A percentile compares a stretch with the other conserved stretches of the same genome.
Evolutionary conservation across 2,888 invertebrate species (phyloP).

Genomic region (Drosophila quinaria): DNA sequence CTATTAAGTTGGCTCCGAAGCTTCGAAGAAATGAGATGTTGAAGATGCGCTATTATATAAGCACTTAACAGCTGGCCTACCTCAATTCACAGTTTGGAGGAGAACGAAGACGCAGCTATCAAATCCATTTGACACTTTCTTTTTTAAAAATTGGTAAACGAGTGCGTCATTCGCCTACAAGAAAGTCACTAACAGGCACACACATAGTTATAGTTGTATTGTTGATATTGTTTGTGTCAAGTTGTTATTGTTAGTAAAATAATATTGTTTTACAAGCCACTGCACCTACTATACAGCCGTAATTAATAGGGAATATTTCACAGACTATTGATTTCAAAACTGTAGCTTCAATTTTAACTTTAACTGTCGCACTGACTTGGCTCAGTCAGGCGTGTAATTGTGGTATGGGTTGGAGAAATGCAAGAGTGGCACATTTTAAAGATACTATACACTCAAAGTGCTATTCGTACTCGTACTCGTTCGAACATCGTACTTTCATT

Average conservation of each 20-base stretch:
- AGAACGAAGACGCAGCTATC: constrained; percentile 24
- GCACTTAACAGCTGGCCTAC: constrained; percentile 67
- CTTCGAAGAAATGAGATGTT: constrained; percentile 46
- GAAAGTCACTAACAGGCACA: constrained; percentile 51
- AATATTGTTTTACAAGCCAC: constrained; percentile 49
- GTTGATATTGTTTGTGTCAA: neutral
- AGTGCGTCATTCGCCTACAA: constrained; percentile 53
- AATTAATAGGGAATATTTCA: constrained; percentile 40
- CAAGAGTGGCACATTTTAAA: constrained; percentile 36
- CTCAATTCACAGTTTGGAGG: constrained; percentile 50
- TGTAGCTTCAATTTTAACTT: constrained; percentile 30
- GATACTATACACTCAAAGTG: constrained; percentile 25
- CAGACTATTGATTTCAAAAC: constrained; percentile 64
- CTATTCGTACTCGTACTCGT: constrained; percentile 20
- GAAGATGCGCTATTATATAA: constrained; percentile 62
- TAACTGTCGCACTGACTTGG: constrained; percentile 45
- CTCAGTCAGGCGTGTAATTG: constrained; percentile 62
- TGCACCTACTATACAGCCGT: constrained; percentile 23
- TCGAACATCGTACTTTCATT: constrained; percentile 63
- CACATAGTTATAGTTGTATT: neutral
- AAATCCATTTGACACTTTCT: constrained; percentile 70
- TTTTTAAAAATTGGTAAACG: constrained; percentile 44
- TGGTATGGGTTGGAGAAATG: constrained; percentile 64
- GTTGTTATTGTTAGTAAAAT: constrained; percentile 21
- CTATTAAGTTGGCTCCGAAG: constrained; percentile 14